These are phyloP conservation scores for Megaceryle torquata DNA, from an alignment of 2,113 vertebrate species.

Conservation along the genomic window DNA sequence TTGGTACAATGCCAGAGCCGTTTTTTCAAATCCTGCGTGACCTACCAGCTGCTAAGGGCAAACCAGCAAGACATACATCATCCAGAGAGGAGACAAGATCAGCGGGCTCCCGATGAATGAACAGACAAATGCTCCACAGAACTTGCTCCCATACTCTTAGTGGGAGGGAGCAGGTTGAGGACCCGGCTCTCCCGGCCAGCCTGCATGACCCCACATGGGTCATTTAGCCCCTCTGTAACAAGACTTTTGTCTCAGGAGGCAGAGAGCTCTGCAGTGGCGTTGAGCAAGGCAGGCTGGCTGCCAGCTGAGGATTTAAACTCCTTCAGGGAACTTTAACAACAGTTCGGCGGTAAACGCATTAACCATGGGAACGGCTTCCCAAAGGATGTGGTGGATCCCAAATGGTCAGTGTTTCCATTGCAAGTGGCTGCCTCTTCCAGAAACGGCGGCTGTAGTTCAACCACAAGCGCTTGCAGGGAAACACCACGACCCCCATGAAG, in stretches of 20 bases:
- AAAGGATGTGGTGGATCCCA: constrained; percentile 57
- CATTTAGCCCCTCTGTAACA: not conserved
- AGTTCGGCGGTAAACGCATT: not conserved
- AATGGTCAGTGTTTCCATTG: constrained; percentile 26
- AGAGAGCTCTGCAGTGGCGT: not conserved
- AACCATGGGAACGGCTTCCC: constrained; percentile 59
- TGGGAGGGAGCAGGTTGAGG: not conserved
- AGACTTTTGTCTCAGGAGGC: not conserved
- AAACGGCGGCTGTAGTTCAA: not conserved
- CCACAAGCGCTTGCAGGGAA: not conserved
- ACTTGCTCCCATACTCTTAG: not conserved
- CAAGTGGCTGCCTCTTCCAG: not conserved
- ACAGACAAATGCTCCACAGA: not conserved
- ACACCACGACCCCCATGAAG: rapidly evolving
- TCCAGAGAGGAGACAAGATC: not conserved
- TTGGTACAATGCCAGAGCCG: not conserved
- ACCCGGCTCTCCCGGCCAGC: not conserved
- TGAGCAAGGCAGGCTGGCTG: not conserved
- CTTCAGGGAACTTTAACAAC: constrained; percentile 30
- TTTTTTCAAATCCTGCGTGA: not conserved
- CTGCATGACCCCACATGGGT: not conserved
- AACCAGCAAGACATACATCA: not conserved
- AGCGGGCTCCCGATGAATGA: not conserved
- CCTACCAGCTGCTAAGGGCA: constrained; percentile 32
- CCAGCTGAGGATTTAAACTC: not conserved